These are phyloP conservation scores for Dromococcyx pavoninus DNA, from an alignment of 2,797 vertebrate genomes.

Conservation along the genomic window DNA sequence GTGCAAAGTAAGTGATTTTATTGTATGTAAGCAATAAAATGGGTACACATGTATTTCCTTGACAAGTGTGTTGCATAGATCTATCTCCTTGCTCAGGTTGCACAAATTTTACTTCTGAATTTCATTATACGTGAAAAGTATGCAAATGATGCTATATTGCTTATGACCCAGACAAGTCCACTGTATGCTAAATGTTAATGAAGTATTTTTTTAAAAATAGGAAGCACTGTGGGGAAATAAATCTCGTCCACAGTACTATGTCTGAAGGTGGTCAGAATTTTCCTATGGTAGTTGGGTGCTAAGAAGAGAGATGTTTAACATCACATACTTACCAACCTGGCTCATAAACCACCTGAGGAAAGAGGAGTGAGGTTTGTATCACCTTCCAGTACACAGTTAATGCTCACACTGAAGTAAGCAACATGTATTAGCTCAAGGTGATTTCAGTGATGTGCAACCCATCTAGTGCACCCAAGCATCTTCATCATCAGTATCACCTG, in stretches of 20 bases:
- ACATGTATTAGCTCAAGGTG: neutral
- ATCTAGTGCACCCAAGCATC: neutral
- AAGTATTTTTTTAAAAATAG: neutral
- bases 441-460: neutral
- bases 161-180: neutral
- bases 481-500: neutral
- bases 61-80: neutral
- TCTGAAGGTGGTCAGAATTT: neutral
- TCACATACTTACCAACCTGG: neutral
- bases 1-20: conserved; percentile 88
- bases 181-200: neutral
- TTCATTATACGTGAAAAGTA: neutral
- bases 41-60: neutral
- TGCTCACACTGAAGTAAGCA: neutral
- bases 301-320: neutral
- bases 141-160: neutral
- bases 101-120: neutral
- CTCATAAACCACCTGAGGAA: neutral
- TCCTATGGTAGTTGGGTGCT: neutral
- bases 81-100: neutral
- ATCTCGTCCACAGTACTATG: neutral
- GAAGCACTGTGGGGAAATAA: neutral
- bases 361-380: neutral
- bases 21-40: neutral
- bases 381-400: neutral